Evolutionary conservation across 2,797 vertebrate species (phyloP), one percentile per base, ranked within the genome.

Genomic region (Spinus pinus): DNA sequence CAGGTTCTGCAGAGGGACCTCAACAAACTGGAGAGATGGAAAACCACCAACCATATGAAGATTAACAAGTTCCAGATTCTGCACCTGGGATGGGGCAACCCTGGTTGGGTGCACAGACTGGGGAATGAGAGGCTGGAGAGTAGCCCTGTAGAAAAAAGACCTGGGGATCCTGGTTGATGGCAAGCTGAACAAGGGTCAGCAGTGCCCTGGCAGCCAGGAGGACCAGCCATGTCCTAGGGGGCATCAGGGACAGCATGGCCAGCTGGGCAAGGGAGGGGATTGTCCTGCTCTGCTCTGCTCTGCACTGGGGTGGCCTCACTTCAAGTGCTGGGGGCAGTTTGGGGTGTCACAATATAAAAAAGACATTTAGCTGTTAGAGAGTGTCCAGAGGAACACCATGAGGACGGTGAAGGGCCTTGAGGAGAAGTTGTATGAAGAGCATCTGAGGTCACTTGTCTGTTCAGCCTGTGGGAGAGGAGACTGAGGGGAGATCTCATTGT

Each of bases 221-320:
- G 28, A 15, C 24, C 10, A n/a, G 0, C 1, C 8, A 0, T 51
- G 25, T 31, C 9, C 57, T 46, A 14, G 28, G 57, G 39, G 1
- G 2, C 14, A 28, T 27, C 39, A 15, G 70, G 46, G 1, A n/a
- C 71, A 67, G n/a, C 71, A 66, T 23, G 0, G 0, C 22, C 53
- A 84, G 53, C 37, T 0, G 0, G 39, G n/a, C 23, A 75, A 75
- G n/a, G 23, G 53, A 75, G 19, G 37, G 61, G 37, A 58, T 67
- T 60, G 54, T 75, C 28, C n/a, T 39, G 37, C 35, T 37, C 35
- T 37, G 35, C 35, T 37, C 37, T 37, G 66, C 56, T 47, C 23
- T 72, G 67, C 30, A 1, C 46, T 60, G n/a, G 28, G 28, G 9
- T 0, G 0, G 10, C 20, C n/a, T 67, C 28, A 46, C 54, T 24